Percentiles rank a stretch among this genome's conserved stretches.
phyloP scores from a whole-genome alignment of 2,888 invertebrate species.

The Crossocerus cetratus region DNA sequence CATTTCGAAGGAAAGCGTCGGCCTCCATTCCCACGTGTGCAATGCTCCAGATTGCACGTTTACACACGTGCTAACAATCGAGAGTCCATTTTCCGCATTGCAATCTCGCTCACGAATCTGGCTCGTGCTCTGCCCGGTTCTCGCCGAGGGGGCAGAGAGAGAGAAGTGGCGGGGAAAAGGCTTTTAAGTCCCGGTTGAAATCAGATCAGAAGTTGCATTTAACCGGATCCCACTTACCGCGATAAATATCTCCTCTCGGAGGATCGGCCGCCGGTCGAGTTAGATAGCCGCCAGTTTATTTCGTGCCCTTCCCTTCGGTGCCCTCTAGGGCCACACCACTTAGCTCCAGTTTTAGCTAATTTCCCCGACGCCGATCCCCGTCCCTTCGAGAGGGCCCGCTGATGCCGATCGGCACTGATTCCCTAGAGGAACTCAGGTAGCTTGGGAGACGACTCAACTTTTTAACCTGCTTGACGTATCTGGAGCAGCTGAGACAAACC shows the following conservation, averaged over 20 bases:
- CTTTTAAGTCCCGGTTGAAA: conserved; percentile 61
- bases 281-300: conserved; percentile 53
- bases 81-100: conserved; percentile 38
- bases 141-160: conserved; percentile 3
- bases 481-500: conserved; percentile 33
- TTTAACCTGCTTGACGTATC: conserved; percentile 42
- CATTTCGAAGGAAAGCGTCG: too few species aligned
- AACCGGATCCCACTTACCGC: conserved; percentile 70
- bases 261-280: conserved; percentile 37
- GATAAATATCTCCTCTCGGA: conserved; percentile 68
- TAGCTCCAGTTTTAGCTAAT: conserved; percentile 61
- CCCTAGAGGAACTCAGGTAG: conserved; percentile 54
- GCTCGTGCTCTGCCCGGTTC: conserved; percentile 21
- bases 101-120: conserved; percentile 55
- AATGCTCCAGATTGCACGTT: conserved; percentile 14
- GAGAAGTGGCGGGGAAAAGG: conserved; percentile 44
- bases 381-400: conserved; percentile 10
- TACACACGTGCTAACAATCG: conserved; percentile 40
- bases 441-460: conserved; percentile 45
- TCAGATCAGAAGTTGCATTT: conserved; percentile 72
- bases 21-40: conserved; percentile 41
- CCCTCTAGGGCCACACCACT: conserved; percentile 39
- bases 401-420: conserved; percentile 28
- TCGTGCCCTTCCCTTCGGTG: conserved; percentile 29
- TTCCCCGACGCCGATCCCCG: conserved; percentile 48